Conservation (phyloP, 2,113 vertebrate genomes). For the Lepisosteus oculatus region DNA sequence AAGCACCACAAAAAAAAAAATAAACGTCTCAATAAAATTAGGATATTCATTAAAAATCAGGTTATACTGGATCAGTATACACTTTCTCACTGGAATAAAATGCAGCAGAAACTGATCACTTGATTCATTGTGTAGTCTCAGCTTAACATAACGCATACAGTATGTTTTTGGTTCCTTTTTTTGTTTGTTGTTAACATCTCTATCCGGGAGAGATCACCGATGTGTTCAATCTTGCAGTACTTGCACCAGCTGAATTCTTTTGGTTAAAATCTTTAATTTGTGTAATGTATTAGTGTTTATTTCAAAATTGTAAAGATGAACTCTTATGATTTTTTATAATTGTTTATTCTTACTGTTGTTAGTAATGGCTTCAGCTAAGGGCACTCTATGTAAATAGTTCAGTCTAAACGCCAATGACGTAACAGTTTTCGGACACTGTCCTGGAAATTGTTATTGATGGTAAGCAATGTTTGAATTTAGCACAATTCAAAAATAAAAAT, state of each 20-base stretch:
- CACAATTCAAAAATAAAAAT: conserved; percentile 55
- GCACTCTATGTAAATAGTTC: conserved; percentile 70
- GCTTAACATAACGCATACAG: neutral
- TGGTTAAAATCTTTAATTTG: conserved; percentile 50
- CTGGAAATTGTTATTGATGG: conserved; percentile 74
- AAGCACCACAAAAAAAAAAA: too few species aligned
- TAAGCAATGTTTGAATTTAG: conserved; percentile 60
- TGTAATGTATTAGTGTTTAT: conserved; percentile 67
- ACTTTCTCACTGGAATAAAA: too few species aligned
- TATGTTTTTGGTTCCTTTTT: too few species aligned
- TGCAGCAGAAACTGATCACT: too few species aligned
- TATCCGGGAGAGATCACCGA: neutral
- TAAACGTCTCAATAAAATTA: too few species aligned
- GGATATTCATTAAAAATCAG: too few species aligned
- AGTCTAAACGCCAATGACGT: conserved; percentile 71
- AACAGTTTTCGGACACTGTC: conserved; percentile 56
- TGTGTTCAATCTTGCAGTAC: neutral
- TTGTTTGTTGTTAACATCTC: neutral
- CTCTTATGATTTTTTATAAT: conserved; percentile 61
- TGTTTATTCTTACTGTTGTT: conserved; percentile 64
- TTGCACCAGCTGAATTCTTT: conserved; percentile 49
- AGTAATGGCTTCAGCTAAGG: conserved; percentile 64
- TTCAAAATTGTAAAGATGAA: conserved; percentile 59
- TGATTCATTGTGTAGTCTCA: neutral
- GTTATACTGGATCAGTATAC: too few species aligned